A percentile compares a stretch with the other conserved stretches of the same genome.
These are phyloP conservation scores for Lipophrys pholis DNA, from an alignment of 2,113 vertebrate genomes.

Conservation along the genomic window DNA sequence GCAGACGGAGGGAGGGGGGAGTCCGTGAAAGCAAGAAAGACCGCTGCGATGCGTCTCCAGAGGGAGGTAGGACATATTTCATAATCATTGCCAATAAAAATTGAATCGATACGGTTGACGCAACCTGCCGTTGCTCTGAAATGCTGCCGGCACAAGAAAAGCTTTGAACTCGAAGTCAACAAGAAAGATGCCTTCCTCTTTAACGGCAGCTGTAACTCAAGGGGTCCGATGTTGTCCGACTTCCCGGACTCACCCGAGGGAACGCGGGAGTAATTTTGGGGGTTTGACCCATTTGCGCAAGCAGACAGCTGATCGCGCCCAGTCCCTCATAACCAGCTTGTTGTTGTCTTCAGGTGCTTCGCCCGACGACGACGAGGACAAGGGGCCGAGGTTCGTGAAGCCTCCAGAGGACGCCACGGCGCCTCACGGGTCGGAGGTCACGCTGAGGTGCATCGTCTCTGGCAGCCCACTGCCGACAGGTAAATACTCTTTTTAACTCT, in stretches of 20 bases:
- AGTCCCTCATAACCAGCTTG: not conserved
- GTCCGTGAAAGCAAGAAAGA: conserved; percentile 68
- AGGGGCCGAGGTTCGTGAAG: conserved; percentile 87
- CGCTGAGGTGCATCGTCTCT: conserved; percentile 87
- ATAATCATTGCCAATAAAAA: not conserved
- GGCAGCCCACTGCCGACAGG: conserved; percentile 89
- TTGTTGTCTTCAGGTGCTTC: conserved; percentile 77
- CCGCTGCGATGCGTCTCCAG: conserved; percentile 81
- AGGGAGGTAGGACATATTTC: conserved; percentile 84
- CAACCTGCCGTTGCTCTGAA: too few species aligned
- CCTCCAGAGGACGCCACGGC: conserved; percentile 82
- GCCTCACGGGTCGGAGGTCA: conserved; percentile 78
- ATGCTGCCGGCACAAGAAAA: too few species aligned
- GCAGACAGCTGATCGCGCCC: not conserved
- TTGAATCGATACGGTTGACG: not conserved
- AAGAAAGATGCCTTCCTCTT: too few species aligned
- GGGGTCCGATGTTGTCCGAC: too few species aligned
- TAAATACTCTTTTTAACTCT: too few species aligned
- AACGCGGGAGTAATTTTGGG: not conserved
- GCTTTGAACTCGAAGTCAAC: too few species aligned
- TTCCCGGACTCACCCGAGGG: too few species aligned
- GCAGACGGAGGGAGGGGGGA: conserved; percentile 67
- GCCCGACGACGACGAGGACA: conserved; percentile 87
- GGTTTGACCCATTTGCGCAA: conserved; percentile 25
- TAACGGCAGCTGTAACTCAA: too few species aligned